Evolutionary conservation across 1,140 invertebrate species (phyloP), one percentile per base, ranked within the genome.

Genomic region (Spodoptera frugiperda): DNA sequence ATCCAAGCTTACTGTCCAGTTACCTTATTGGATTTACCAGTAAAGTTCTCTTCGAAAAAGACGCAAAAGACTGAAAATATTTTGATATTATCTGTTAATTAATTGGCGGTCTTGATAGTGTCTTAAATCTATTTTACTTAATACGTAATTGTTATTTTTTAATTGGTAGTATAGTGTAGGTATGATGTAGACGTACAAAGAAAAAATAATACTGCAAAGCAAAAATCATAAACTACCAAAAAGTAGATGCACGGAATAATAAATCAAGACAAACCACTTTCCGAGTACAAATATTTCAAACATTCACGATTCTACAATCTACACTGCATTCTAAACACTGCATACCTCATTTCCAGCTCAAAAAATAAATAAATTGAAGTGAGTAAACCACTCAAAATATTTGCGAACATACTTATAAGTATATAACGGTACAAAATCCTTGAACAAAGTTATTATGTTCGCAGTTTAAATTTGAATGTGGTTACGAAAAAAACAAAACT

Each of bases 351-450:
- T 49, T 17, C 44, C 61, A 48, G 44, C 61, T 48, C 33, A 65
- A 67, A 48, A 67, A 67, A 48, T 48, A 48, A 67, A 67, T 49
- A 67, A 25, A 46, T 12, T 51, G 25, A 67, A 67, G 15, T 25
- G 17, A 25, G 48, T 33, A 14, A 48, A 61, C 12, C 15, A 14
- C 17, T 49, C 39, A 44, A 63, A 63, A 46, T 63, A 63, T 63
- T 63, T 63, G 46, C 59, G 15, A 14, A 65, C 57, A 39, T 46
- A n/a, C n/a, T n/a, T n/a, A n/a, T n/a, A n/a, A n/a, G n/a, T n/a
- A n/a, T n/a, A n/a, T n/a, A 65, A 21, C 10, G 9, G 61, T 48
- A 46, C 4, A 46, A 67, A 49, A n/a, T 21, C 63, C 46, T 49
- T 67, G 63, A n/a, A n/a, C 0, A 10, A 12, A n/a, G 33, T 21